Evolutionary conservation across 2,113 vertebrate genomes (phyloP), one percentile per base, ranked within the genome.

Genomic region (Elachura formosa): DNA sequence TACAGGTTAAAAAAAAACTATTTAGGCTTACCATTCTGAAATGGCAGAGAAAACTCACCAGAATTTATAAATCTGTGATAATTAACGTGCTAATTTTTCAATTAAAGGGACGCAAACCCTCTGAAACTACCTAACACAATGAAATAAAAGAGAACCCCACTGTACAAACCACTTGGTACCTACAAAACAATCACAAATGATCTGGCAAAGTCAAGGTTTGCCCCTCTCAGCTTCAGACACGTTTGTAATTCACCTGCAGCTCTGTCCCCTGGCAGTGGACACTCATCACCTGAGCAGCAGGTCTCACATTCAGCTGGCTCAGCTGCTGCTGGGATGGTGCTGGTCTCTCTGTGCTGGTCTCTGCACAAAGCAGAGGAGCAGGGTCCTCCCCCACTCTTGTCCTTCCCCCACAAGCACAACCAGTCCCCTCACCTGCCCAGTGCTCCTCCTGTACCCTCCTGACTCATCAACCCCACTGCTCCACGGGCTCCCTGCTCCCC

Each of bases 21-120:
- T 22, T 64, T 43, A 64, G 66, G 55, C 36, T 69, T 45, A 68
- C 1, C 4, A 20, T 29, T 64, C 67, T 67, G 54, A 85, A 83
- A 61, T 1, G 1, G 10, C 20, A 79, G 11, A 18, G 33, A 76
- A 43, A 89, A 18, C 8, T 14, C 3, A 0, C 2, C 29, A 31
- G 22, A 48, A 24, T 69, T 80, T 15, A 36, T 26, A 73, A 23
- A 48, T 19, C n/a, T 8, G 2, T 56, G 49, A 56, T 19, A 56
- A 23, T 1, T 33, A 52, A 40, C 1, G 0, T 11, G 71, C 33
- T 54, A 26, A 31, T 21, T 22, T 87, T 64, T 72, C 52, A 52
- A 19, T 7, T 61, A 73, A 64, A 82, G 31, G 26, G 62, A 68
- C 28, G 52, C 7, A 55, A 61, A 90, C 3, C 17, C 9, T 33